Evolutionary conservation across 2,888 invertebrate species (phyloP).

Genomic region (Ophonus ardosiacus): DNA sequence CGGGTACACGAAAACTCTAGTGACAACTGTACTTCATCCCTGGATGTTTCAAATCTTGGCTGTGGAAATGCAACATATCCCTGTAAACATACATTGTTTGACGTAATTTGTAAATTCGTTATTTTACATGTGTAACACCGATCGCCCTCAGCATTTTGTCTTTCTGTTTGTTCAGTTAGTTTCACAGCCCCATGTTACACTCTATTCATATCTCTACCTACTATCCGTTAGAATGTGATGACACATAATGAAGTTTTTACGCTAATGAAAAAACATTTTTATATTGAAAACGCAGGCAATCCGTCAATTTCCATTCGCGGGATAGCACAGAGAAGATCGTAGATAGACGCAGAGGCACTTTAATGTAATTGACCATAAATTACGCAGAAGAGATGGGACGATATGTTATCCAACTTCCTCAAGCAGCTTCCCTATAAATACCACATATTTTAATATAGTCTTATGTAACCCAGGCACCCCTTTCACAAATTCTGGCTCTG

Average conservation of each 20-base stretch:
- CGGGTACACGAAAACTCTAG: too few relatives aligned
- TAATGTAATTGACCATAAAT: slow-evolving; percentile 4
- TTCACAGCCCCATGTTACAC: slow-evolving; percentile 14
- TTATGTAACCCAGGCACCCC: not conserved
- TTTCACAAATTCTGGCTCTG: not conserved
- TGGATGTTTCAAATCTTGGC: not conserved
- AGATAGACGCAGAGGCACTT: not conserved
- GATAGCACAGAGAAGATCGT: not conserved
- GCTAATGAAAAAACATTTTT: not conserved
- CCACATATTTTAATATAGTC: not conserved
- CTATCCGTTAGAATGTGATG: not conserved
- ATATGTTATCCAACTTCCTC: slow-evolving; percentile 1
- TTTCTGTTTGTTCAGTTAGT: slow-evolving; percentile 44
- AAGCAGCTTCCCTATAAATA: not conserved
- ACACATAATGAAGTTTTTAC: not conserved
- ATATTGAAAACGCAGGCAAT: not conserved
- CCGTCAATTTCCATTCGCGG: not conserved
- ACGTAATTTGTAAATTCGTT: slow-evolving; percentile 43
- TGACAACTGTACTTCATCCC: not conserved
- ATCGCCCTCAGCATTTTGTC: slow-evolving; percentile 26
- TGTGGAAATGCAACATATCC: not conserved
- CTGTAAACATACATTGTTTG: not conserved
- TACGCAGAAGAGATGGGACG: not conserved
- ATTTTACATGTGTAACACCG: slow-evolving; percentile 33
- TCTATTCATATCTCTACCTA: not conserved